Evolutionary conservation across 2,888 invertebrate species (phyloP).

Genomic region (Dorcus parallelipipedus): DNA sequence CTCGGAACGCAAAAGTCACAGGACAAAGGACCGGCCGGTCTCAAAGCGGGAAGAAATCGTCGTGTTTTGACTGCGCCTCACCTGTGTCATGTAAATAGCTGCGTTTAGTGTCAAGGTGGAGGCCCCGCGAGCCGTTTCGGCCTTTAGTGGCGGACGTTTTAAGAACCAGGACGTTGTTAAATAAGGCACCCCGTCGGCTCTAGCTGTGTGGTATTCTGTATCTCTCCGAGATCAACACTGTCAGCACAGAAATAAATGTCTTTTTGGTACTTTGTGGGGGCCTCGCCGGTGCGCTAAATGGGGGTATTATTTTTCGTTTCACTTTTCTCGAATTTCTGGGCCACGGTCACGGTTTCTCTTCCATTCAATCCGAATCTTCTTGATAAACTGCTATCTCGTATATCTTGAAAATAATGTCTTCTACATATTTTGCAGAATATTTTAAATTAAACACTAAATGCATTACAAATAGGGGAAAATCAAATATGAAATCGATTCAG

Average conservation of each 20-base stretch:
- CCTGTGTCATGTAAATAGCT: slow-evolving; percentile 49
- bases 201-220: slow-evolving; percentile 47
- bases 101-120: slow-evolving; percentile 46
- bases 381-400: too few relatives aligned
- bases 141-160: slow-evolving; percentile 25
- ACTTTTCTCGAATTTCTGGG: neutral
- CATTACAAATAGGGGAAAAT: too few relatives aligned
- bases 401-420: too few relatives aligned
- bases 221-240: slow-evolving; percentile 44
- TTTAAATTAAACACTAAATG: too few relatives aligned
- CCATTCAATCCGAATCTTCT: too few relatives aligned
- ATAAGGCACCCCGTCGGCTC: slow-evolving; percentile 40
- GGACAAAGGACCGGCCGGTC: slow-evolving; percentile 36
- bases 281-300: slow-evolving; percentile 39
- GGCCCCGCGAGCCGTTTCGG: slow-evolving; percentile 27
- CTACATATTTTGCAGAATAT: too few relatives aligned
- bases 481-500: too few relatives aligned
- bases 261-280: slow-evolving; percentile 35
- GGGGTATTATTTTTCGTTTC: slow-evolving; percentile 13
- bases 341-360: neutral
- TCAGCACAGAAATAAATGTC: slow-evolving; percentile 49
- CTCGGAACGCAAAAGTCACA: slow-evolving; percentile 28
- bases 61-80: slow-evolving; percentile 46
- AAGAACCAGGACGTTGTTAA: slow-evolving; percentile 24
- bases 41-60: slow-evolving; percentile 30